Evolutionary conservation across 2,113 vertebrate species (phyloP).

Genomic region (Aythya baeri): DNA sequence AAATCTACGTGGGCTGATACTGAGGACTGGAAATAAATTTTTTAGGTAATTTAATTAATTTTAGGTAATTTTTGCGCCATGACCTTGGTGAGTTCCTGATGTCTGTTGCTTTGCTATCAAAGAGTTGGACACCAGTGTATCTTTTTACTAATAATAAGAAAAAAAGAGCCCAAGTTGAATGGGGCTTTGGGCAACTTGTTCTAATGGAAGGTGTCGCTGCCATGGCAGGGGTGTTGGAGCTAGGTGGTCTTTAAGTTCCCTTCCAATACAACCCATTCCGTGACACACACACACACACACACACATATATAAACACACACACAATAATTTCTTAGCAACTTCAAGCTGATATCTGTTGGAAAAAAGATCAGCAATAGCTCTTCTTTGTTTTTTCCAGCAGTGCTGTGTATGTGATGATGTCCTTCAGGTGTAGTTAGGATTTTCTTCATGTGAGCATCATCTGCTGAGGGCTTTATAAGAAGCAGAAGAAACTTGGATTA

Average conservation of each 20-base stretch:
- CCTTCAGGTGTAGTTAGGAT: background rate
- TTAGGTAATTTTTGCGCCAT: background rate
- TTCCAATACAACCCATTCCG: too few species aligned
- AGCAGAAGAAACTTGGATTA: background rate
- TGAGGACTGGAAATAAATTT: background rate
- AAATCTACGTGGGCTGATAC: background rate
- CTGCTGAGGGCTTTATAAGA: background rate
- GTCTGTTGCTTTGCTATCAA: background rate
- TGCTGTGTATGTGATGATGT: background rate
- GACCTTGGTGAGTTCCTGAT: background rate
- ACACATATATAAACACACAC: too few species aligned
- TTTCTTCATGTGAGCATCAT: background rate
- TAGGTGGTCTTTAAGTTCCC: too few species aligned
- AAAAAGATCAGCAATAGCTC: background rate
- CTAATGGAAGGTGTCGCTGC: too few species aligned
- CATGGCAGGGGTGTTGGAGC: too few species aligned
- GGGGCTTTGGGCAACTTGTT: too few species aligned
- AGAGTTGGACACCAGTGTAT: background rate
- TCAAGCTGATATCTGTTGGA: background rate
- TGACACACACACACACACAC: too few species aligned
- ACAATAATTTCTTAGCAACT: background rate
- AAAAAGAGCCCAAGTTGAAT: too few species aligned
- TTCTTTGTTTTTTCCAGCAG: background rate
- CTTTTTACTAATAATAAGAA: background rate
- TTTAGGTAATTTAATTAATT: too few species aligned